Conservation (phyloP, 2,113 vertebrate genomes). For the Pyxicephalus adspersus region DNA sequence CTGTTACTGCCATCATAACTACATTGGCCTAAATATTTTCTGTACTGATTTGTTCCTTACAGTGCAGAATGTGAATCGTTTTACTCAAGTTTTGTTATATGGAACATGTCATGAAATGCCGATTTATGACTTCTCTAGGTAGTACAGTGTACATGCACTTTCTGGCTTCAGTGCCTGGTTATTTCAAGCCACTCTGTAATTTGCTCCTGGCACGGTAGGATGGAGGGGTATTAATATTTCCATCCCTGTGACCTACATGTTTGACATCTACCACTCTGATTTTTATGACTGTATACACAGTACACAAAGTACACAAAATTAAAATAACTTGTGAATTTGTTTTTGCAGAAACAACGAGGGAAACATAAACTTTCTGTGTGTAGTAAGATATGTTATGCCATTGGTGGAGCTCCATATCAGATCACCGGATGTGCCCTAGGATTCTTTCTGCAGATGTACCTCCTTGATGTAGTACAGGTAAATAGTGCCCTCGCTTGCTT, state of each 20-base stretch:
- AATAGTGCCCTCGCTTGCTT: neutral
- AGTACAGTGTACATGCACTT: too few species aligned
- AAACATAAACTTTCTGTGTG: constrained; percentile 77
- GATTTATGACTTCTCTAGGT: too few species aligned
- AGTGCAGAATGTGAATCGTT: too few species aligned
- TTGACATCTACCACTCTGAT: neutral
- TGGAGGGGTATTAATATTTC: constrained; percentile 34
- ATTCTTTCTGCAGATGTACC: constrained; percentile 93
- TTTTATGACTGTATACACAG: neutral
- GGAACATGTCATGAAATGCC: too few species aligned
- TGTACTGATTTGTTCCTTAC: too few species aligned
- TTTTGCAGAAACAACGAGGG: constrained; percentile 51
- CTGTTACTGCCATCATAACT: too few species aligned
- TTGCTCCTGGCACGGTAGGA: neutral
- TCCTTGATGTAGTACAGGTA: constrained; percentile 91
- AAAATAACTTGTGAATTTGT: neutral
- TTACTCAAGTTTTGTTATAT: too few species aligned
- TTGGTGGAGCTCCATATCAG: constrained; percentile 92
- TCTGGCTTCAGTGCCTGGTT: neutral
- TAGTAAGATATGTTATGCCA: constrained; percentile 88
- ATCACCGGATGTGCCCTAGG: constrained; percentile 89
- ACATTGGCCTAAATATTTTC: too few species aligned
- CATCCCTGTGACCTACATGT: neutral
- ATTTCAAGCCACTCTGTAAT: neutral
- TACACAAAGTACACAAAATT: neutral